Evolutionary conservation across 2,888 invertebrate genomes (phyloP), one percentile per base, ranked within the genome.

Genomic region (Himalopsyche japonica): DNA sequence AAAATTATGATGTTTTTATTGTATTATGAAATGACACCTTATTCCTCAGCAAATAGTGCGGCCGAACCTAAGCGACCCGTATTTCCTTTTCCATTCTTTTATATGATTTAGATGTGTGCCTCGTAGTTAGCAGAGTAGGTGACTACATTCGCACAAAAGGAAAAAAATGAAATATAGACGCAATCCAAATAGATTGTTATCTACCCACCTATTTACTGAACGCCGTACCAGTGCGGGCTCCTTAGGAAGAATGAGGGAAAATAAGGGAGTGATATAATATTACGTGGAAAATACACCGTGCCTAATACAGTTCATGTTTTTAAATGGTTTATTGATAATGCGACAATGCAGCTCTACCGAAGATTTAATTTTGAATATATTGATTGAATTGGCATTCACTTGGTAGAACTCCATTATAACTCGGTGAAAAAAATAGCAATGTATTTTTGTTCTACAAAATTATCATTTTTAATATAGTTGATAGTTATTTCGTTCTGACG

Each of bases 151-250:
- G 76, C 79, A 83, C 85, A 85, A 86, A 84, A 86, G 81, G 84
- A 85, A 82, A 92, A 92, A 92, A 92, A 92, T 92, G 92, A 92
- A 91, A 92, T 92, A 92, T 92, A 92, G 92, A 91, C 91, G 91
- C 92, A 92, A 92, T 92, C 91, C 92, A 91, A 92, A 91, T 91
- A 92, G 92, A 92, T 92, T 91, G 92, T 92, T 92, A 92, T 92
- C 92, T 91, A 91, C 91, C 91, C 92, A 91, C 85, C 84, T 86
- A 85, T 86, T 85, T 86, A 78, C 85, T 47, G 82, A 82, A 57
- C 57, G n/a, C 20, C 20, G 57, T 20, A 24, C 77, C 83, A 64
- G 83, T 86, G 85, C 83, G 85, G 86, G 86, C 32, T 85, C 77
- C 77, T 0, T 57, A 10, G 30, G 43, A 20, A 76, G 37, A 32